A percentile compares a stretch with the other conserved stretches of the same genome.
phyloP scores from a whole-genome alignment of 2,113 vertebrate genomes.

The Eurypyga helias region DNA sequence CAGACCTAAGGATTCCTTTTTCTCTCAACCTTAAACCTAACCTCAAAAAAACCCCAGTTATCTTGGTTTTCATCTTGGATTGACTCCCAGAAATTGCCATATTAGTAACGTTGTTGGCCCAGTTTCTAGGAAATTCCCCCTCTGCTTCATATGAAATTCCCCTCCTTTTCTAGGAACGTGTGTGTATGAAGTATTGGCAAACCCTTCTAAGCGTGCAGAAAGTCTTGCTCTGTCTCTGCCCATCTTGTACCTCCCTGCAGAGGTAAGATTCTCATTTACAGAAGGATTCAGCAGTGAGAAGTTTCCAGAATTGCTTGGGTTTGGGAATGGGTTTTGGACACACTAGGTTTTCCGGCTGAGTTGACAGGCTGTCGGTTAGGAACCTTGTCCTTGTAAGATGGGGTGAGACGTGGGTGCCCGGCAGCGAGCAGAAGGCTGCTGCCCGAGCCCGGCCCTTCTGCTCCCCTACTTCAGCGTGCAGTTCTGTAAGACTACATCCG shows the following conservation, averaged over 20 bases:
- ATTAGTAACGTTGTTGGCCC: not conserved
- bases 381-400: not conserved
- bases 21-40: not conserved
- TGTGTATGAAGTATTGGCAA: not conserved
- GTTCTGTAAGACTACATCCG: not conserved
- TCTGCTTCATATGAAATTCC: not conserved
- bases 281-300: not conserved
- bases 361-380: not conserved
- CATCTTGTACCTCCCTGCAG: not conserved
- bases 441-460: not conserved
- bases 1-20: not conserved
- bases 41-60: not conserved
- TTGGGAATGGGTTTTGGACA: not conserved
- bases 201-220: not conserved
- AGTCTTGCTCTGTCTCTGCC: not conserved
- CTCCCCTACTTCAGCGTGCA: not conserved
- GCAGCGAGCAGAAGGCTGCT: not conserved
- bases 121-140: not conserved
- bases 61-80: not conserved
- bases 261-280: not conserved
- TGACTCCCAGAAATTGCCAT: accelerated
- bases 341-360: not conserved
- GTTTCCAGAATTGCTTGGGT: not conserved
- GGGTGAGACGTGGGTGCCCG: not conserved
- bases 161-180: not conserved